Evolutionary conservation across 2,113 vertebrate species (phyloP), one percentile per base, ranked within the genome.

Genomic region (Takifugu flavidus): DNA sequence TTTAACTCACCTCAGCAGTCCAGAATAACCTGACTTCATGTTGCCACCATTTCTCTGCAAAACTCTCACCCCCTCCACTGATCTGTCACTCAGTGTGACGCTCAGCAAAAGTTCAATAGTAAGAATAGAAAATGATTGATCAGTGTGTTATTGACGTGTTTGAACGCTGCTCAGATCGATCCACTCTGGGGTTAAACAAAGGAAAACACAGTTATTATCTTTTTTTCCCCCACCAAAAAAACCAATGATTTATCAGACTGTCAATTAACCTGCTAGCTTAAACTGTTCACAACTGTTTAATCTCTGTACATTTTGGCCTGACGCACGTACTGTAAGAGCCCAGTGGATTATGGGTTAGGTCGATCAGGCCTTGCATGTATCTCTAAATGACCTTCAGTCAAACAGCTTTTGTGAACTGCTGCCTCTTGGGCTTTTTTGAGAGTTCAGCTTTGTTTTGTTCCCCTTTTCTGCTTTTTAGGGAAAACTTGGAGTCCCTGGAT

Each of bases 401-500:
- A 5, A 4, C 3, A 29, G 5, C 29, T 34, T 39, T 39, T 39
- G 56, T 67, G 47, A 70, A 67, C 57, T 29, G 49, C n/a, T n/a
- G n/a, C n/a, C n/a, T n/a, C n/a, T n/a, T n/a, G n/a, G n/a, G n/a
- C n/a, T n/a, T n/a, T n/a, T n/a, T n/a, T n/a, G n/a, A n/a, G n/a
- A n/a, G n/a, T 60, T 63, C 27, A 59, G 15, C 56, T n/a, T 27
- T 62, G 26, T 67, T 49, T 70, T 67, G 20, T 62, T 69, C 53
- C 56, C 44, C 31, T 74, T 65, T 31, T 8, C 39, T 77, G 25
- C 54, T 49, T 75, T 56, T 59, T 39, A 99, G 96, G 97, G 97
- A 28, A 98, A 98, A 83, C 95, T 99, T 65, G 97, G 97, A n/a
- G 95, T 99, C 29, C 97, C 97, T 13, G 97, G 96, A 78, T 90